Percentiles rank a stretch among this genome's conserved stretches.
These are phyloP conservation scores for Crotalus helleri DNA, from an alignment of 2,113 vertebrate genomes.

Conservation along the genomic window DNA sequence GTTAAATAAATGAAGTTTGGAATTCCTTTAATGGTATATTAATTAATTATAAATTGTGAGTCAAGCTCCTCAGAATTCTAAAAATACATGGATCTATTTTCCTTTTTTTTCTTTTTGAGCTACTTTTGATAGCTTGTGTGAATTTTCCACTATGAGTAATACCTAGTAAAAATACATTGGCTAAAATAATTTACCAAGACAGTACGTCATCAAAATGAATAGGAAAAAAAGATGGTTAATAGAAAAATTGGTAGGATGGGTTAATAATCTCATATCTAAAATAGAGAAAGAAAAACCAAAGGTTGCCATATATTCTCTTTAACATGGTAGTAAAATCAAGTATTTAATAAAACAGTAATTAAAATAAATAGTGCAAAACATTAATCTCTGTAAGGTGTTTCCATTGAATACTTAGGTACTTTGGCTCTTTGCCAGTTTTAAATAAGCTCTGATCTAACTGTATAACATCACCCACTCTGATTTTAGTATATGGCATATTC, in stretches of 20 bases:
- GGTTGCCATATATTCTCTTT: conserved; percentile 22
- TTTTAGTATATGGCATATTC: conserved; percentile 75
- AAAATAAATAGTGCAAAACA: conserved; percentile 71
- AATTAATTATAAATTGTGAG: not conserved
- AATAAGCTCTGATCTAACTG: conserved; percentile 69
- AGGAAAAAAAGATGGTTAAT: not conserved
- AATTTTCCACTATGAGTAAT: no score
- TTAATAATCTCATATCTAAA: conserved; percentile 25
- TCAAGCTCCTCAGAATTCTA: not conserved
- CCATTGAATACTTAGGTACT: conserved; percentile 77
- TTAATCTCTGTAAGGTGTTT: conserved; percentile 75
- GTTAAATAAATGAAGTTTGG: not conserved
- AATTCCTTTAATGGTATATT: not conserved
- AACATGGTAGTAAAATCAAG: conserved; percentile 57
- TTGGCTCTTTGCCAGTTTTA: conserved; percentile 72
- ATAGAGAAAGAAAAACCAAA: conserved; percentile 9
- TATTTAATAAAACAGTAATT: conserved; percentile 70
- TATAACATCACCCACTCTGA: conserved; percentile 73
- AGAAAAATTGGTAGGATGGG: conserved; percentile 18
- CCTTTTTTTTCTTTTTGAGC: not conserved
- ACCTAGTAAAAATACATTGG: not conserved
- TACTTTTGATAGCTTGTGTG: not conserved
- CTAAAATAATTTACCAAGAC: conserved; percentile 10
- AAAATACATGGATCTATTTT: not conserved
- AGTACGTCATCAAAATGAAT: conserved; percentile 21